phyloP scores from a whole-genome alignment of 2,888 invertebrate species.

The Cataglyphis altisquamis region DNA sequence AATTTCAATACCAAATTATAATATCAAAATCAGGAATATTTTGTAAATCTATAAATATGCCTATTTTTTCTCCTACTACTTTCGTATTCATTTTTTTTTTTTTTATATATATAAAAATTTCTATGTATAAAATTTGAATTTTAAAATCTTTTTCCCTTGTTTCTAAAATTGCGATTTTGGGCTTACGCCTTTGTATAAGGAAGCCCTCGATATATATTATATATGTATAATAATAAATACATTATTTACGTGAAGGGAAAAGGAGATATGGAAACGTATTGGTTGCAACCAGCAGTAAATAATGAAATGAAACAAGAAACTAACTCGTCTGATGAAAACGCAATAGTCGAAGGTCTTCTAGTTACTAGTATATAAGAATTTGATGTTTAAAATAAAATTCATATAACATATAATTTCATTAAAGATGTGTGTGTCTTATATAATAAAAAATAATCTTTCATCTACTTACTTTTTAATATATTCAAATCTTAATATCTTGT shows the following conservation, averaged over 20 bases:
- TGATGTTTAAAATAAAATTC: constrained; percentile 9
- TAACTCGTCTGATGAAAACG: constrained; percentile 49
- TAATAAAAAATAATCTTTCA: not conserved
- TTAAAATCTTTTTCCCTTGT: no score
- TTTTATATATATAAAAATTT: no score
- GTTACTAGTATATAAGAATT: constrained; percentile 70
- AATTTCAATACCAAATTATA: no score
- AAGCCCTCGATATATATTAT: not conserved
- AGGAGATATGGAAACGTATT: constrained; percentile 95
- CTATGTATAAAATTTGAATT: no score
- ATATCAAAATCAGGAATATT: no score
- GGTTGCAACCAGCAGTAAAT: constrained; percentile 89
- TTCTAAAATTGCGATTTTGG: no score
- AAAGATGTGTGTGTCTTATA: not conserved
- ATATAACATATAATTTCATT: not conserved
- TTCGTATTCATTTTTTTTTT: no score
- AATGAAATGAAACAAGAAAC: constrained; percentile 48
- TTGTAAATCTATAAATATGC: no score
- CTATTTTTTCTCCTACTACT: no score
- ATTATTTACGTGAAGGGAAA: constrained; percentile 89
- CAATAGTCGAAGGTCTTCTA: constrained; percentile 61
- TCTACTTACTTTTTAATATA: not conserved
- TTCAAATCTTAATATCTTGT: not conserved
- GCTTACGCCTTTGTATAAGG: no score
- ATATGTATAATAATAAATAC: not conserved